Percentiles rank a stretch among this genome's conserved stretches.
Conservation (phyloP, 2,888 invertebrate genomes). For the Stenichneumon culpator region DNA sequence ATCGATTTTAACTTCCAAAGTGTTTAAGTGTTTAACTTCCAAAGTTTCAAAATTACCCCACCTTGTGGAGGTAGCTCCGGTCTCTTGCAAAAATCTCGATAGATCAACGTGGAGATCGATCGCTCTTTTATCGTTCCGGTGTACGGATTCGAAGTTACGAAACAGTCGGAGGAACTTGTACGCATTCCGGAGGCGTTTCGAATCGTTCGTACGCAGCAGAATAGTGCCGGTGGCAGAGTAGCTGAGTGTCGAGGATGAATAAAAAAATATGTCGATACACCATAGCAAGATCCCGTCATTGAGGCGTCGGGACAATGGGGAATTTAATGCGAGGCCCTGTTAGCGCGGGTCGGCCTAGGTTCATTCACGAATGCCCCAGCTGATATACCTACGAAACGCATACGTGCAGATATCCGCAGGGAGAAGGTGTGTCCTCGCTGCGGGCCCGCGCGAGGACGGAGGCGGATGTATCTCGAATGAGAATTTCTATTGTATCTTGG, state of each 20-base stretch:
- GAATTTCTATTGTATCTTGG: slow-evolving; percentile 72
- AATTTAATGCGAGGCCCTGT: slow-evolving; percentile 28
- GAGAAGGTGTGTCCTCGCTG: slow-evolving; percentile 70
- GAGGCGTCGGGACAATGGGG: slow-evolving; percentile 49
- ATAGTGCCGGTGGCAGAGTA: too few species aligned
- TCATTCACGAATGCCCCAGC: slow-evolving; percentile 66
- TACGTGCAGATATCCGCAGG: slow-evolving; percentile 16
- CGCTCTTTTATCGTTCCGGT: not conserved
- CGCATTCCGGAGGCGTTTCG: too few species aligned
- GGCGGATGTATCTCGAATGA: slow-evolving; percentile 70
- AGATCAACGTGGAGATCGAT: too few species aligned
- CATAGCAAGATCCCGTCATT: too few species aligned
- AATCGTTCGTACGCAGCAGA: too few species aligned
- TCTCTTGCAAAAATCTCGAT: too few species aligned
- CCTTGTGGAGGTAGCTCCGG: too few species aligned
- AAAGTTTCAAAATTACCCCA: too few species aligned
- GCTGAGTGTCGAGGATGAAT: not conserved
- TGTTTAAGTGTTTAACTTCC: too few species aligned
- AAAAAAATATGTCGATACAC: not conserved
- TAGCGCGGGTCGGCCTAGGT: slow-evolving; percentile 38
- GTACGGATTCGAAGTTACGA: not conserved
- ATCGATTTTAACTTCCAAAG: too few species aligned
- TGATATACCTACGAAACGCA: slow-evolving; percentile 45
- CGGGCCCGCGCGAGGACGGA: slow-evolving; percentile 61
- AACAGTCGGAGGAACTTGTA: not conserved